These are phyloP conservation scores for Yponomeuta sedellus DNA, from an alignment of 2,888 invertebrate genomes.

Conservation along the genomic window DNA sequence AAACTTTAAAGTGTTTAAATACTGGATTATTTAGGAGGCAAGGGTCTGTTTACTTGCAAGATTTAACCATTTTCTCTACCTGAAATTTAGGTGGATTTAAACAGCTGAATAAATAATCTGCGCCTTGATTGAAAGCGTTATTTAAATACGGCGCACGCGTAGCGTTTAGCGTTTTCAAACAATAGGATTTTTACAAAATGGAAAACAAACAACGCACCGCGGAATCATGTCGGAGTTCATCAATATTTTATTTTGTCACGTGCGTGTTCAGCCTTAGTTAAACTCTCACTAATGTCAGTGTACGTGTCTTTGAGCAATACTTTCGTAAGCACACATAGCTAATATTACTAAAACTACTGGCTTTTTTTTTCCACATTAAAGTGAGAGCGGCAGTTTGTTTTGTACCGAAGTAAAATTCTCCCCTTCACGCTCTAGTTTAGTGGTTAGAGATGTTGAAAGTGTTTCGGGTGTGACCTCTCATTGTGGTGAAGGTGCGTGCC, in stretches of 20 bases:
- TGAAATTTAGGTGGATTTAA: neutral
- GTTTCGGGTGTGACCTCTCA: constrained; percentile 44
- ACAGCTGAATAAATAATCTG: neutral
- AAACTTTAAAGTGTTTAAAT: neutral
- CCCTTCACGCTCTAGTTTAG: neutral
- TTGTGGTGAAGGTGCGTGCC: constrained; percentile 43
- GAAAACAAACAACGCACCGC: constrained; percentile 8
- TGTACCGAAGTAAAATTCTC: neutral
- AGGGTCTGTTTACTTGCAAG: no score
- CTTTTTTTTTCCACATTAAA: neutral
- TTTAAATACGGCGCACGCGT: constrained; percentile 3
- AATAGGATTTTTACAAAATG: constrained; percentile 11
- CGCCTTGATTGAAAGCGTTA: constrained; percentile 7
- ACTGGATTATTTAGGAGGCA: no score
- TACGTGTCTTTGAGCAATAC: neutral
- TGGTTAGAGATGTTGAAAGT: constrained; percentile 12
- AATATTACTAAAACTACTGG: no score
- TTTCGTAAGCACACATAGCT: neutral
- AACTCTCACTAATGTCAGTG: neutral
- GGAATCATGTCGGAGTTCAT: neutral
- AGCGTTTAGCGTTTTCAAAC: neutral
- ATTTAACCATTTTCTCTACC: neutral
- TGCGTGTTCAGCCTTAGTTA: neutral
- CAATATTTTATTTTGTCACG: neutral
- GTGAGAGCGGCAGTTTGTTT: neutral